Base-by-base conservation (phyloP, 2,113 vertebrate species). In the Fulica atra region DNA sequence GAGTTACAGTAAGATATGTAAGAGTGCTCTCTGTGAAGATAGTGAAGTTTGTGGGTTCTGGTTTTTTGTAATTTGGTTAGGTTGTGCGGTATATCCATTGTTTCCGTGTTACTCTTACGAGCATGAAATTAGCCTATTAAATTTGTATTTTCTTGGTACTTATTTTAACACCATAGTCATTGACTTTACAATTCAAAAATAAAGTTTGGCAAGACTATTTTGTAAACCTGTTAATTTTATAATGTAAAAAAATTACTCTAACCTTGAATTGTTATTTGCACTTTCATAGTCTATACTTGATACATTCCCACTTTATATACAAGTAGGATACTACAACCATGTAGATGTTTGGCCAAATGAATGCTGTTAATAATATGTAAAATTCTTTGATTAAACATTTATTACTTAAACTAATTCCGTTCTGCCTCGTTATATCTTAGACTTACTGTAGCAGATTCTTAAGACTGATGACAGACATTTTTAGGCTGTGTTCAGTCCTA, bases 221-320 rank as follows among this genome's bases (percentile, higher is more conserved):
- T 99, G 98, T 99, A 99, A 99, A 98, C 97, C 97, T 97, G 96
- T 98, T 98, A 98, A 99, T 99, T 99, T 99, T 99, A 98, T 99
- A 99, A 99, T 99, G 98, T 99, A 98, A 99, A 98, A 98, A 97
- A 96, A 93, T 96, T 98, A 98, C 95, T 99, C 98, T 99, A 99
- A 99, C 98, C 98, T 99, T 99, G 98, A 99, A 98, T 99, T 99
- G 98, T 98, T 99, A 98, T 99, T 99, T 99, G 99, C 99, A 99
- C 99, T 99, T 99, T 99, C 99, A 99, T 99, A 99, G 98, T 99
- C 98, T 99, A 99, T 99, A 99, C 99, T 99, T 99, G 99, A 99
- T 99, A 99, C 99, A 99, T 99, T 99, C 99, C 99, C 99, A 99
- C 98, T 99, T 99, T 99, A 98, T 98, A 98, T 98, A 98, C 97